Conservation (phyloP, 1,140 invertebrate species). For the Apis cerana region DNA sequence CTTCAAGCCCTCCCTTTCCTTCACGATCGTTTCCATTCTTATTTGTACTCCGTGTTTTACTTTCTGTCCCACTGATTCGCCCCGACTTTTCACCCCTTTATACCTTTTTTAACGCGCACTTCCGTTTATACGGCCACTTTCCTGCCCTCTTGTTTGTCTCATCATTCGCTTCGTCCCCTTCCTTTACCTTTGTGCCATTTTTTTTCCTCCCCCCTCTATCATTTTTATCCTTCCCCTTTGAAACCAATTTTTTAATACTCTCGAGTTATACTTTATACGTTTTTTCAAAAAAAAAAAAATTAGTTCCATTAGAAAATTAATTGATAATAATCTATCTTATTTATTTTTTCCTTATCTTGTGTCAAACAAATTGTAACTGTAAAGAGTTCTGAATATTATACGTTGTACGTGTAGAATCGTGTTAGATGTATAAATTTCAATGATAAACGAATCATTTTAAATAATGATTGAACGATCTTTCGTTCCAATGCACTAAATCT, state of each 20-base stretch:
- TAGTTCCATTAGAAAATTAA: background rate
- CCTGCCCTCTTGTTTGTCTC: background rate
- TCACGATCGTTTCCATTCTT: background rate
- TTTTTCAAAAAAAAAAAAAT: no score
- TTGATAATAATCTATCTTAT: background rate
- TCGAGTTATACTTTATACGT: background rate
- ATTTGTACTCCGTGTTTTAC: background rate
- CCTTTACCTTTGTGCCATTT: background rate
- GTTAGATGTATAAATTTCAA: background rate
- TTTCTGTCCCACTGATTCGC: background rate
- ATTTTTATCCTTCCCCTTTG: background rate
- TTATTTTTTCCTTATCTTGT: no score
- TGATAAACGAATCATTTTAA: background rate
- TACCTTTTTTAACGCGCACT: background rate
- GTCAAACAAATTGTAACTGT: no score
- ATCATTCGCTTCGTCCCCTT: background rate
- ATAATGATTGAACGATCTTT: accelerated
- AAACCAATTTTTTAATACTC: no score
- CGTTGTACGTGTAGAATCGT: background rate
- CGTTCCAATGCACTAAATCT: no score
- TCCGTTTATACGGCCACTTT: background rate
- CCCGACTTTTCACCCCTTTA: background rate
- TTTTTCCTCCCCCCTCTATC: background rate
- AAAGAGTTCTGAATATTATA: no score
- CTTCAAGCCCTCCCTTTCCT: background rate